Evolutionary conservation across 2,888 invertebrate species (phyloP).

Genomic region (Agrilus cyanescens): DNA sequence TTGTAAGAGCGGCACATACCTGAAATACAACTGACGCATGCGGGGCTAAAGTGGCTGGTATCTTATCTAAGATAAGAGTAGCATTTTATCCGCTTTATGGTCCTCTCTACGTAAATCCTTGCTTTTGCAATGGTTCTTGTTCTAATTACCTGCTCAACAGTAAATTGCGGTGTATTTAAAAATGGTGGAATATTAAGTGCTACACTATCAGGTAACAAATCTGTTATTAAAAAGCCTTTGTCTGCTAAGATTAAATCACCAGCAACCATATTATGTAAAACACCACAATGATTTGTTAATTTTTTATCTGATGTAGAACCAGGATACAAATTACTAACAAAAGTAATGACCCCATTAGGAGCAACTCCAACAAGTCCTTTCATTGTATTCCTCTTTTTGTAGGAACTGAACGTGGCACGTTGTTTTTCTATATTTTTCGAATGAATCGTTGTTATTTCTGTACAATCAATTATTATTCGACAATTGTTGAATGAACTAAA

Average conservation of each 20-base stretch:
- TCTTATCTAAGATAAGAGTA: too few species aligned
- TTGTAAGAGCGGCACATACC: too few species aligned
- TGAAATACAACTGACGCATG: too few species aligned
- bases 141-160: constrained; percentile 13
- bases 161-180: constrained; percentile 15
- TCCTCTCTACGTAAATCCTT: constrained; percentile 19
- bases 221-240: constrained; percentile 19
- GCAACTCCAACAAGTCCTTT: constrained; percentile 21
- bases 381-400: constrained; percentile 19
- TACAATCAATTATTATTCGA: constrained; percentile 15
- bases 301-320: constrained; percentile 20
- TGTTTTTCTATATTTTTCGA: constrained; percentile 13
- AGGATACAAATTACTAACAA: constrained; percentile 18
- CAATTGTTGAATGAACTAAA: constrained; percentile 17
- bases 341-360: constrained; percentile 22
- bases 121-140: constrained; percentile 18
- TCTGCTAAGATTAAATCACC: constrained; percentile 20
- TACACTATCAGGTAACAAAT: constrained; percentile 18
- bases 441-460: constrained; percentile 12
- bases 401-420: constrained; percentile 14
- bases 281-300: constrained; percentile 14
- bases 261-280: constrained; percentile 13
- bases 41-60: too few species aligned
- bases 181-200: constrained; percentile 21
- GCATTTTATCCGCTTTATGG: constrained; percentile 17